These are phyloP conservation scores for Phrynocephalus forsythii DNA, from an alignment of 2,797 vertebrate species.

Conservation along the genomic window DNA sequence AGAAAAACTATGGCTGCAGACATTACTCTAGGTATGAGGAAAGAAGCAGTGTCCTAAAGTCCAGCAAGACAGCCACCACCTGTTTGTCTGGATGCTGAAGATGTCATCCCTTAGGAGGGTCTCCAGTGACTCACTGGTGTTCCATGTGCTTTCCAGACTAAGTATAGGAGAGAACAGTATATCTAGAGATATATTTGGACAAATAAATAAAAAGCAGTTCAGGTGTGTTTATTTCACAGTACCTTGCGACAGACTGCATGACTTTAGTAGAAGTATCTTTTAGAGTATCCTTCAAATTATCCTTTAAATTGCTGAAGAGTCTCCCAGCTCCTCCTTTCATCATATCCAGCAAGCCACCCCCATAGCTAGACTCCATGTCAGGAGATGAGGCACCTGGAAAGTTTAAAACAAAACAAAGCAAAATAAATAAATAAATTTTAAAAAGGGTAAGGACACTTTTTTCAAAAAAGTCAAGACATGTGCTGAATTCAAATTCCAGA, in stretches of 20 bases:
- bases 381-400: conserved; percentile 81
- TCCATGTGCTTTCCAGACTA: background rate
- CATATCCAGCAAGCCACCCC: conserved; percentile 95
- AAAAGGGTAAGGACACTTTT: background rate
- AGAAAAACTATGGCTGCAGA: background rate
- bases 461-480: background rate
- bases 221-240: conserved; percentile 57
- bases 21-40: background rate
- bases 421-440: background rate
- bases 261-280: conserved; percentile 99
- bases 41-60: background rate
- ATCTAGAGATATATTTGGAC: background rate
- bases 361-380: conserved; percentile 94
- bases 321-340: conserved; percentile 97
- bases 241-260: conserved; percentile 98
- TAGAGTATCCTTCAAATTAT: conserved; percentile 98
- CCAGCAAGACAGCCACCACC: background rate
- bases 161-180: background rate
- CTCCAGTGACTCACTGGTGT: background rate
- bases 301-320: conserved; percentile 98
- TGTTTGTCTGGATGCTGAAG: background rate
- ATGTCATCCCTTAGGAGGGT: background rate
- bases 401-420: background rate
- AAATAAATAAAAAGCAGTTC: background rate
- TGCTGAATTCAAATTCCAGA: background rate